phyloP scores from a whole-genome alignment of 2,113 vertebrate genomes.

The Asarcornis scutulata region DNA sequence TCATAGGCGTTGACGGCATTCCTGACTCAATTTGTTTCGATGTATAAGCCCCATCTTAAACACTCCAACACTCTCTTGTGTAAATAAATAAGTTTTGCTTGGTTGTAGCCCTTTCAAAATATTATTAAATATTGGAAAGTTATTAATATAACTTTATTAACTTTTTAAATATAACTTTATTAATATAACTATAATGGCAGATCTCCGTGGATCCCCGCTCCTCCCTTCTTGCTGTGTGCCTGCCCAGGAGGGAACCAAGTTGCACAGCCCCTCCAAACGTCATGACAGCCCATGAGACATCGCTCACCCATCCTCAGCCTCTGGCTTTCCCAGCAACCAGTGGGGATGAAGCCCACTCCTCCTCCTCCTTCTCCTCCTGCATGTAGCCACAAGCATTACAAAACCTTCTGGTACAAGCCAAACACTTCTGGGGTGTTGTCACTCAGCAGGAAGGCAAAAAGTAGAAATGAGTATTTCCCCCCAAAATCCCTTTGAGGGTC shows the following conservation, averaged over 20 bases:
- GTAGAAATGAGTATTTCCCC: neutral
- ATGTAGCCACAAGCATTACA: rapidly evolving
- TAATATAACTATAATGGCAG: too few relatives aligned
- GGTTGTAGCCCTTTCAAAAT: neutral
- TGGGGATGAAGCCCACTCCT: rapidly evolving
- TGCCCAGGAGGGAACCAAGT: neutral
- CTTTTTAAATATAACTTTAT: too few relatives aligned
- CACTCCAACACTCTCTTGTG: neutral
- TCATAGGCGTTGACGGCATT: neutral
- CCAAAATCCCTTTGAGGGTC: rapidly evolving
- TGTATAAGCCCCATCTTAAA: neutral
- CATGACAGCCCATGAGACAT: rapidly evolving
- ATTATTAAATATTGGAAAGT: neutral
- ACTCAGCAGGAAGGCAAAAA: neutral
- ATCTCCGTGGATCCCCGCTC: neutral
- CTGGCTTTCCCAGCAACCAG: neutral
- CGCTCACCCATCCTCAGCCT: neutral
- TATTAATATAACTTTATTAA: neutral
- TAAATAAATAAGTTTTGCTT: neutral
- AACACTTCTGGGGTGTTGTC: neutral
- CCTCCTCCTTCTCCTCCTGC: neutral
- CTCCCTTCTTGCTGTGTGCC: neutral
- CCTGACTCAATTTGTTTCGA: neutral
- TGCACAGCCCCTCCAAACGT: neutral
- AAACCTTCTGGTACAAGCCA: neutral